Evolutionary conservation across 2,888 invertebrate species (phyloP), one percentile per base, ranked within the genome.

Genomic region (Amiota communis): DNA sequence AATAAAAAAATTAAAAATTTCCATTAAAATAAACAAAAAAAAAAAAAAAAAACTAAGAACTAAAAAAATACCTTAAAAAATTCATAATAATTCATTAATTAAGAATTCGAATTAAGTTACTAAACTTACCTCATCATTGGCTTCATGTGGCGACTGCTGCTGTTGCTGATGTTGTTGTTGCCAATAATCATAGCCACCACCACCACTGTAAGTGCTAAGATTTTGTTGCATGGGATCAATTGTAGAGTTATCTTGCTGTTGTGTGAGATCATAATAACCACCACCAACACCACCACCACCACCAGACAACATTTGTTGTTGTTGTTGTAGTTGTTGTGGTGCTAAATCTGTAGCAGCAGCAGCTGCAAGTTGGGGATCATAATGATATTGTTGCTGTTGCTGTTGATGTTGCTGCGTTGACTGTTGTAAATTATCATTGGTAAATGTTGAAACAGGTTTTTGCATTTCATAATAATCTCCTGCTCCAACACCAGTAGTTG

Each of bases 101-200:
- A n/a, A 48, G 12, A 48, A 67, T 51, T 36, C 46, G 9, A 13
- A n/a, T 13, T 69, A n/a, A 20, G 15, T 8, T 64, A 46, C 10
- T 61, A 49, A 64, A 81, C 86, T 72, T 79, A 84, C 84, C 85
- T 85, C 83, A 71, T 85, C 85, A 72, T 36, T 36, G 36, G 6
- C 2, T 36, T 75, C 78, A 63, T 78, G 76, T 47, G 80, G 86
- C 69, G 82, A 83, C 57, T 81, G 82, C 63, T 72, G 67, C 70
- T 78, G 70, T n/a, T 61, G 71, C 20, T 68, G 51, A 74, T 72
- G 67, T 49, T 73, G 73, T 36, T 63, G 71, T 46, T 78, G 72
- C 87, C 87, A 86, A 73, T 86, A 86, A 15, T 86, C 86, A 68
- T 86, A 87, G 47, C 75, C 77, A 74, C 72, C 36, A 74, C 72